These are phyloP conservation scores for Garrulus glandarius DNA, from an alignment of 2,797 vertebrate species.

Conservation along the genomic window DNA sequence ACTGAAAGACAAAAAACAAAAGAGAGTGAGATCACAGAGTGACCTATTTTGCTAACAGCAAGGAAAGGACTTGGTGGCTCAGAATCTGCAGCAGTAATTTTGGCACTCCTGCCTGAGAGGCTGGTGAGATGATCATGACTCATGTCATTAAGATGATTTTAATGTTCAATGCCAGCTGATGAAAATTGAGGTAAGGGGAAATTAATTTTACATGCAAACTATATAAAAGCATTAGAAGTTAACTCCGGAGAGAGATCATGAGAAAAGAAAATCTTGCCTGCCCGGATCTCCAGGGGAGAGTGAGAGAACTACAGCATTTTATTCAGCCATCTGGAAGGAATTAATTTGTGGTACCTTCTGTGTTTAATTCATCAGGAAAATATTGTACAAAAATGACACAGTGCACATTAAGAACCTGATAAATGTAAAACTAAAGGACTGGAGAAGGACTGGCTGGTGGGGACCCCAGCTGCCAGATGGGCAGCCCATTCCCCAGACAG, in stretches of 20 bases:
- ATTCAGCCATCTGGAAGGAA: slow-evolving; percentile 56
- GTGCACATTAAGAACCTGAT: not conserved
- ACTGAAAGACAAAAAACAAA: not conserved
- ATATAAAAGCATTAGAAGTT: slow-evolving; percentile 1
- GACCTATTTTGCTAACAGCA: slow-evolving; percentile 22
- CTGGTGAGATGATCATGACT: slow-evolving; percentile 28
- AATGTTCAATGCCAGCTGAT: slow-evolving; percentile 15
- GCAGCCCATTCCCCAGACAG: not conserved
- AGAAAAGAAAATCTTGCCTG: slow-evolving; percentile 9
- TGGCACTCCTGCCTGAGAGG: slow-evolving; percentile 19
- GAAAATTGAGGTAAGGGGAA: slow-evolving; percentile 40
- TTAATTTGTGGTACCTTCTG: slow-evolving; percentile 48
- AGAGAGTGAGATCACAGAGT: not conserved
- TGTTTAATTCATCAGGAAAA: slow-evolving; percentile 33
- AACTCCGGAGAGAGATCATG: slow-evolving; percentile 7
- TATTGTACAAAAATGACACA: not conserved
- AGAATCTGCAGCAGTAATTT: not conserved
- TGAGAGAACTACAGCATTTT: not conserved
- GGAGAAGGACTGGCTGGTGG: not conserved
- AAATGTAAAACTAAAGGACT: not conserved
- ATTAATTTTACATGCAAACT: slow-evolving; percentile 50
- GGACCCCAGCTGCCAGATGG: not conserved
- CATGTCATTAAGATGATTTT: slow-evolving; percentile 34
- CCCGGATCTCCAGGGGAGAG: not conserved
- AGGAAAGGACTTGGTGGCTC: slow-evolving; percentile 3